Base-by-base conservation (phyloP, 1,140 invertebrate genomes). In the Hetaerina americana region DNA sequence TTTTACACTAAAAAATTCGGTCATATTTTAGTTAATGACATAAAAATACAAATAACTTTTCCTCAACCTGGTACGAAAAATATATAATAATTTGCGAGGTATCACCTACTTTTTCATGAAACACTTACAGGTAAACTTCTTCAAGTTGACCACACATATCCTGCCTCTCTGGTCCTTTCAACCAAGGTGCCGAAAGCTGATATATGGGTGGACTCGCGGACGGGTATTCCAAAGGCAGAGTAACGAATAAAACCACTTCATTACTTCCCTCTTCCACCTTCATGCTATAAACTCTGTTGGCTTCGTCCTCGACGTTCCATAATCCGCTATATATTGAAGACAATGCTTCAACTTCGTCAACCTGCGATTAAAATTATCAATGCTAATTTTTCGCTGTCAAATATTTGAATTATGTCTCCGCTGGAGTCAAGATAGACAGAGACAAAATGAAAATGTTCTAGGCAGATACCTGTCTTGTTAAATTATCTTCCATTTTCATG, bases 271-370 rank as follows among this genome's bases (percentile, higher is more conserved):
- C 81, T 24, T 75, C 78, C n/a, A 89, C 80, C 70, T 78, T 80
- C n/a, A 88, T 84, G 76, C 82, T 85, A 76, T 85, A 91, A 0
- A 82, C 80, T 75, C 81, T 80, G 29, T 82, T 80, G 18, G 78
- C 80, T 73, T 82, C 83, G 79, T 87, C 85, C 73, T 90, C 86
- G 1, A 81, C 82, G 71, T 82, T 81, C 86, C 87, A 92, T 75
- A 92, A 89, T 67, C 86, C 81, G 5, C 84, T 87, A 78, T 92
- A 93, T 71, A 93, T 93, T n/a, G 91, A 85, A 72, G 81, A 82
- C 12, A 93, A 79, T 0, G 87, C 87, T 81, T 92, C 89, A 40
- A 92, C 82, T 83, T 93, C 92, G 76, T 93, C 90, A 18, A 78
- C 77, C 88, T 89, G 74, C n/a, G n/a, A n/a, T n/a, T n/a, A n/a